Evolutionary conservation across 2,888 invertebrate genomes (phyloP), one percentile per base, ranked within the genome.

Genomic region (Galerucella pusilla): DNA sequence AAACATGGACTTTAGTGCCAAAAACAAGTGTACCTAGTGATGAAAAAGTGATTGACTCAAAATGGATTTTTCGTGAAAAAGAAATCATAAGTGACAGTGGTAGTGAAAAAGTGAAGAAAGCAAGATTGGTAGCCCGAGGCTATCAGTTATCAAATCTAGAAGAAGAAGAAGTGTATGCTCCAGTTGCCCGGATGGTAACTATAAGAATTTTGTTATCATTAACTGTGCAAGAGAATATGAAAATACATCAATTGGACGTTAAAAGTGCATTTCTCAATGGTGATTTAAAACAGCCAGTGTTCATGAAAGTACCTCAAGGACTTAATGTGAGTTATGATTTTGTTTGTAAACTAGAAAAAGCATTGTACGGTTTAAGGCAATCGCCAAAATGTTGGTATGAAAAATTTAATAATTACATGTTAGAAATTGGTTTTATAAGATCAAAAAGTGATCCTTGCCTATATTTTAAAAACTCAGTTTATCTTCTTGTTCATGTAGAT

Each of bases 191-290:
- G 46, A 82, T 80, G 75, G 61, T 80, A 42, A 81, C 82, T 9
- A 49, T 80, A 42, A 77, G 80, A 71, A 70, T 81, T 68, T 75
- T 83, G 14, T 45, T 79, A 45, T 66, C 74, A 16, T 42, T 83
- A 10, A 68, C 75, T 60, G 69, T 77, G 12, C 69, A 82, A 35
- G 68, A 73, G 64, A 57, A 78, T 64, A 60, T 82, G 7, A 16
- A 60, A 9, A 67, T 78, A 2, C 42, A 71, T 54, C 83, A 83
- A 68, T 68, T 82, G 77, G 83, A 84, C 71, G 81, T 83, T 5
- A 80, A 80, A 75, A 82, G 77, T 74, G 82, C 82, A 9, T 84
- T 83, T 77, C 68, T 83, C 20, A 80, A 83, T 71, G 81, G 83
- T 20, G 68, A 78, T 28, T 59, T 83, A n/a, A 59, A 80, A 20